Evolutionary conservation across 2,797 vertebrate species (phyloP), one percentile per base, ranked within the genome.

Genomic region (Pygocentrus nattereri): DNA sequence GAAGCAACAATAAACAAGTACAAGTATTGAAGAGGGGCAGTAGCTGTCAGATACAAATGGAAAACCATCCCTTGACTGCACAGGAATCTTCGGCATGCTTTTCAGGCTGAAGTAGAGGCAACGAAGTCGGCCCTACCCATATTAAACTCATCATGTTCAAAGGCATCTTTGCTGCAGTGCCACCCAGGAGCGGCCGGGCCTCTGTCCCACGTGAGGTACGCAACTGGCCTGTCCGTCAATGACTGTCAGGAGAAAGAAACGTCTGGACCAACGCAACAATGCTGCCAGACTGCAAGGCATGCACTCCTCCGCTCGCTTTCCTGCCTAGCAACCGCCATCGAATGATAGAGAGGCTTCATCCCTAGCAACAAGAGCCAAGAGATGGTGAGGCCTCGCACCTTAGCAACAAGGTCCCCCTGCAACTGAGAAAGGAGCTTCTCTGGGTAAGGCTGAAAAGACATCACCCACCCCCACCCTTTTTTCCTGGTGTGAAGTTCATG

Each of bases 401-500:
- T 86, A 79, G 86, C 80, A 90, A 88, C 87, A 80, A 79, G 75
- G 84, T 78, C 75, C 72, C 78, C 72, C 79, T 79, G 68, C 79
- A 76, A 79, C 75, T 80, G 79, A 41, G 71, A 74, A 82, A 89
- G 89, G 86, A 88, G 88, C 89, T 90, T 89, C 90, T 88, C 84
- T 83, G 85, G 65, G 89, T 84, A 86, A 70, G 85, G 80, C 89
- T 90, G 89, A 94, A 93, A 94, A 91, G 88, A 84, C 69, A 6
- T 21, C 68, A 11, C 56, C 62, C 38, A 59, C 76, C 69, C 76
- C 62, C 18, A 59, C 38, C 18, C 49, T 49, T 58, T 21, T 54
- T 84, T 92, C 90, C 88, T 91, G 90, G 92, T 93, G 88, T 91
- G 91, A 91, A 92, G 94, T 93, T 94, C 92, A 95, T 94, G 90